Base-by-base conservation (phyloP, 2,888 invertebrate genomes). In the Heliconius ethilla region DNA sequence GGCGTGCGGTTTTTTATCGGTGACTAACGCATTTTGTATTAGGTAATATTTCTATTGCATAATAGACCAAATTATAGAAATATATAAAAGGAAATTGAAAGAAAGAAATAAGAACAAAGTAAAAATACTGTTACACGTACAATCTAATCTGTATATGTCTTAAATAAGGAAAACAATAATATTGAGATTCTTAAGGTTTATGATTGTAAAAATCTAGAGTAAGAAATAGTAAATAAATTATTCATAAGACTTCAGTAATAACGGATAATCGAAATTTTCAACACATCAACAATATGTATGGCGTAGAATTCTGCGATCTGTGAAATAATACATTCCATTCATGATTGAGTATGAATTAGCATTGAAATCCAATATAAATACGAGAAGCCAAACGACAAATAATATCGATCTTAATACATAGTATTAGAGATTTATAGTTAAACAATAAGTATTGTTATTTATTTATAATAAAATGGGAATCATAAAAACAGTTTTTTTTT, bases 1-100 rank as follows among this genome's bases (percentile, higher is more conserved):
- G 62, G 97, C 86, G 98, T 98, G 33, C 98, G 98, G 98, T 95
- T 98, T 83, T 98, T 97, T 7, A 33, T 33, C 33, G 90, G 22
- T 22, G 9, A 11, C 29, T 13, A 18, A 70, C 18, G 27, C 29
- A 27, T 70, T 70, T 51, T 51, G 11, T 55, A 27, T 51, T 11
- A 27, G 25, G 25, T 29, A 70, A 51, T 25, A 51, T 29, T 55
- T 51, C 18, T 70, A 11, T 70, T 27, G 27, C 3, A 6, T 70
- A 55, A 5, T 40, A 25, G n/a, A n/a, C 37, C 2, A 40, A 67
- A 67, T 33, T 25, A 13, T 33, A 2, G n/a, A n/a, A 40, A 67
- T 37, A 25, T 40, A 67, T 51, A 13, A 67, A 67, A n/a, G 5
- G 4, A 22, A 67, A 67, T 67, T n/a, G n/a, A 11, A 11, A 40